Evolutionary conservation across 2,888 invertebrate genomes (phyloP), one percentile per base, ranked within the genome.

Genomic region (Nymphalis polychloros): DNA sequence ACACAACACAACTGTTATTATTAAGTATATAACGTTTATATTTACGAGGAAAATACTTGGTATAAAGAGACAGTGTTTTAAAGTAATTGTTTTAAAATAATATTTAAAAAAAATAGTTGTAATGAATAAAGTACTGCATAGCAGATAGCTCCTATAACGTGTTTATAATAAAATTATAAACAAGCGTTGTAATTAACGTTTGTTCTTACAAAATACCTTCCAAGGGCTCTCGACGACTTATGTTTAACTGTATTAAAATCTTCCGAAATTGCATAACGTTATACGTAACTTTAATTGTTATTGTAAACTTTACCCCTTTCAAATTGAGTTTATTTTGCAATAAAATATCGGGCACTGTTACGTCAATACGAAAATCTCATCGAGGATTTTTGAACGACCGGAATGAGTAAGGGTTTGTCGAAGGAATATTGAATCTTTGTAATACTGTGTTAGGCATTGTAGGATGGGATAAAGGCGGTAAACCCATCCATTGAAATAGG

Each of bases 241-340:
- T 62, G 67, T 67, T 62, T 57, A 63, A 67, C 41, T 63, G 46
- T 50, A 59, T 59, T 68, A 59, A 63, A 68, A 68, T 68, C 63
- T 59, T 59, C 48, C 52, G 60, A 65, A 59, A 61, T 48, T 55
- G 23, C 48, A 53, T 52, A 61, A 60, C 47, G 53, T n/a, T n/a
- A 31, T 4, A 55, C n/a, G 2, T n/a, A 31, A 27, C 17, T 27
- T 8, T 6, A 17, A 6, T 53, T 55, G 19, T 19, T 17, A 55
- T n/a, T 31, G 8, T 3, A 17, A 31, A 8, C 53, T n/a, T 55
- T 31, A 31, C 31, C 17, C 5, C 27, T 0, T 31, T 17, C 7
- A 17, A 17, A 31, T 55, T 31, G 53, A 46, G 59, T 46, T 59
- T 2, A 59, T 19, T 46, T 50, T 52, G 1, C 47, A 50, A 59